A percentile compares a stretch with the other conserved stretches of the same genome.
These are phyloP conservation scores for Orussus abietinus DNA, from an alignment of 1,140 invertebrate species.

Conservation along the genomic window DNA sequence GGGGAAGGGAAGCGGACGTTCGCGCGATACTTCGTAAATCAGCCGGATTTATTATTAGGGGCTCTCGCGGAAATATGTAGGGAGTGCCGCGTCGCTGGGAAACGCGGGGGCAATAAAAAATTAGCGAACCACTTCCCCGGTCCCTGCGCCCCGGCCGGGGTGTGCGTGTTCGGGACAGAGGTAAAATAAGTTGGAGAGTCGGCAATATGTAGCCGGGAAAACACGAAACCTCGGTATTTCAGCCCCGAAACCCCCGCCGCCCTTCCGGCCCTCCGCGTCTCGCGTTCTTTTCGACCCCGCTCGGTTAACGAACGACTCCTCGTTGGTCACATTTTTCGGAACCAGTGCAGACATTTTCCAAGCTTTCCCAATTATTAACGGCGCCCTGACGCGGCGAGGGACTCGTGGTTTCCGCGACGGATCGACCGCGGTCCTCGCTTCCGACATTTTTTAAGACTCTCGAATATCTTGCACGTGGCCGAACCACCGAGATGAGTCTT, in stretches of 20 bases:
- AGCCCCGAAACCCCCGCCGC: slow-evolving; percentile 13
- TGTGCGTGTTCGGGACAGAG: not conserved
- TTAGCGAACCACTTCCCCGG: not conserved
- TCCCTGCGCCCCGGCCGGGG: not conserved
- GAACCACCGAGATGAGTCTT: too few relatives aligned
- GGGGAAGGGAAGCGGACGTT: too few relatives aligned
- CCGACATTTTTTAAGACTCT: too few relatives aligned
- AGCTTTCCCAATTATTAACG: slow-evolving; percentile 8
- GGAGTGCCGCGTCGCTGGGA: not conserved
- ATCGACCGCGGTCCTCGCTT: too few relatives aligned
- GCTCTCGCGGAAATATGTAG: not conserved
- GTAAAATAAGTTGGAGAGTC: slow-evolving; percentile 1
- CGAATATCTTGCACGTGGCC: too few relatives aligned
- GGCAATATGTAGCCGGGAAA: slow-evolving; percentile 10
- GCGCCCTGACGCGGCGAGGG: not conserved
- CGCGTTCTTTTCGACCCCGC: slow-evolving; percentile 9
- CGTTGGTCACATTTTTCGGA: slow-evolving; percentile 25
- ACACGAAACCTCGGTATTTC: slow-evolving; percentile 12
- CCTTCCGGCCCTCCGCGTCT: not conserved
- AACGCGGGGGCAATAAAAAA: not conserved
- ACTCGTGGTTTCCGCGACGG: too few relatives aligned
- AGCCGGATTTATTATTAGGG: not conserved
- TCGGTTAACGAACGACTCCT: slow-evolving; percentile 19
- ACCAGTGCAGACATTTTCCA: slow-evolving; percentile 6
- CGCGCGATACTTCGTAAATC: not conserved